Evolutionary conservation across 2,888 invertebrate genomes (phyloP).

Genomic region (Aphodius granarius): DNA sequence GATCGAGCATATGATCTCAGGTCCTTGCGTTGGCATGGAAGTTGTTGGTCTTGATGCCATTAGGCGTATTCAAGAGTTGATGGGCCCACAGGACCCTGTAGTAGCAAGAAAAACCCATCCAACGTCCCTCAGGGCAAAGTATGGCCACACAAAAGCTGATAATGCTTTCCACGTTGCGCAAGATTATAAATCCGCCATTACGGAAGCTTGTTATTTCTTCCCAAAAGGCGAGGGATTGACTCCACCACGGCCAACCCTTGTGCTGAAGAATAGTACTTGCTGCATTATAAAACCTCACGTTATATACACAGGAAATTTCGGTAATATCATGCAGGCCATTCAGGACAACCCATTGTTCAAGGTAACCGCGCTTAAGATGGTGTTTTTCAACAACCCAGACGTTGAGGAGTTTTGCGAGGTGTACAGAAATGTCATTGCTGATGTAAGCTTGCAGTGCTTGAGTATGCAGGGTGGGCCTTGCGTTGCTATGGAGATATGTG

Average conservation of each 20-base stretch:
- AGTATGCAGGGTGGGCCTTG: slow-evolving; percentile 85
- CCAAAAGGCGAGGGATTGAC: slow-evolving; percentile 45
- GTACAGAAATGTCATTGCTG: slow-evolving; percentile 84
- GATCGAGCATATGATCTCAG: slow-evolving; percentile 67
- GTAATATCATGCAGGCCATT: slow-evolving; percentile 73
- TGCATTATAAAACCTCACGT: slow-evolving; percentile 91
- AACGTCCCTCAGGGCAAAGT: slow-evolving; percentile 64
- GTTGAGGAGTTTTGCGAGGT: slow-evolving; percentile 92
- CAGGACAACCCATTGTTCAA: slow-evolving; percentile 71
- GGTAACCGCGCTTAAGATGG: slow-evolving; percentile 79
- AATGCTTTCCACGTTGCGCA: slow-evolving; percentile 73
- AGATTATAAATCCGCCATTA: slow-evolving; percentile 59
- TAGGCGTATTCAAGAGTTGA: slow-evolving; percentile 58
- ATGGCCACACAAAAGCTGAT: slow-evolving; percentile 66
- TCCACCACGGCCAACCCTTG: slow-evolving; percentile 56
- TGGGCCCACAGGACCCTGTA: slow-evolving; percentile 66
- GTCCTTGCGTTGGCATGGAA: slow-evolving; percentile 71
- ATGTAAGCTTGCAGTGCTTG: slow-evolving; percentile 77
- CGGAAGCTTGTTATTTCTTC: slow-evolving; percentile 64
- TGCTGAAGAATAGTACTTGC: slow-evolving; percentile 70
- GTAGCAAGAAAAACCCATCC: slow-evolving; percentile 60
- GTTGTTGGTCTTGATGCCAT: slow-evolving; percentile 73
- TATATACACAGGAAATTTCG: slow-evolving; percentile 72
- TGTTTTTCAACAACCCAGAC: slow-evolving; percentile 76
- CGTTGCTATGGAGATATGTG: slow-evolving; percentile 80